Evolutionary conservation across 2,113 vertebrate genomes (phyloP).

Genomic region (Nipponia nippon): DNA sequence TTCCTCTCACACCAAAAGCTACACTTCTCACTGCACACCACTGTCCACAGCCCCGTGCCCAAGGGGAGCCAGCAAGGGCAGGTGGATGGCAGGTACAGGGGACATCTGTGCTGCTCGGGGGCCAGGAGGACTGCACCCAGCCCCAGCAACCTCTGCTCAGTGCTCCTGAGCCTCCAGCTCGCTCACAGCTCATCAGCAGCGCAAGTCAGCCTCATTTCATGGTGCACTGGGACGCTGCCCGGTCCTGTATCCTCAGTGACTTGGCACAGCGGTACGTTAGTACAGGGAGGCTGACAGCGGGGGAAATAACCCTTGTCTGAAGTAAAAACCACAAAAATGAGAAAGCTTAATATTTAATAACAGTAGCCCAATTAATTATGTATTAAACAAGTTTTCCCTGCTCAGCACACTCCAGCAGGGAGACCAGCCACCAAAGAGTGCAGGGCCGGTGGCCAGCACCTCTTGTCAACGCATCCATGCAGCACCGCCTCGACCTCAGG

Average conservation of each 20-base stretch:
- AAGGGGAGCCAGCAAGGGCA: background rate
- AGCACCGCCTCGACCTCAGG: background rate
- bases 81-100: background rate
- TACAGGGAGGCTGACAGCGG: background rate
- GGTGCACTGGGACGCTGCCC: background rate
- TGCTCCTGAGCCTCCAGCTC: background rate
- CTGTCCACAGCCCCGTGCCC: background rate
- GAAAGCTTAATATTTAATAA: constrained; percentile 68
- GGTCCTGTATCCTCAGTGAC: background rate
- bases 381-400: constrained; percentile 56
- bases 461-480: background rate
- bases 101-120: background rate
- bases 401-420: constrained; percentile 28
- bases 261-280: background rate
- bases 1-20: background rate
- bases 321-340: constrained; percentile 29
- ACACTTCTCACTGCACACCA: background rate
- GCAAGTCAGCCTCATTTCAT: background rate
- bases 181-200: background rate
- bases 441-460: constrained; percentile 6
- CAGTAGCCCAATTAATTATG: constrained; percentile 59
- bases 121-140: background rate
- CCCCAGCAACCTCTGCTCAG: background rate
- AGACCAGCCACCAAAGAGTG: background rate
- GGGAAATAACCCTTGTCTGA: constrained; percentile 46